Evolutionary conservation across 1,140 invertebrate genomes (phyloP).

Genomic region (Drosophila sucinea): DNA sequence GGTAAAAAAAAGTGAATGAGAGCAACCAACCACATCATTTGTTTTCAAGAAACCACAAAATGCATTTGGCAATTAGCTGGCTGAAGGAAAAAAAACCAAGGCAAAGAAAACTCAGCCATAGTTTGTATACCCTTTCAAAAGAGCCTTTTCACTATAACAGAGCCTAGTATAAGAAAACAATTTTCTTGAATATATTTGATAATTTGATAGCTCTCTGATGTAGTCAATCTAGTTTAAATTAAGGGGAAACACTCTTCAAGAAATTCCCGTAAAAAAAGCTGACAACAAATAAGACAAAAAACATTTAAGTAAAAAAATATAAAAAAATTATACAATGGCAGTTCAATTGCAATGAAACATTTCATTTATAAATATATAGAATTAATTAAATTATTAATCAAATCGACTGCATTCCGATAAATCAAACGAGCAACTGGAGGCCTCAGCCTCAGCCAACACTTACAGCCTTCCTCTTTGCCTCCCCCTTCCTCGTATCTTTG

Average conservation of each 20-base stretch:
- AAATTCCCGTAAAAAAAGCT: no score
- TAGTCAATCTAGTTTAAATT: no score
- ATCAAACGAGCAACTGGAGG: constrained; percentile 41
- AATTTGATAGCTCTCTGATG: no score
- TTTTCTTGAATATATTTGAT: no score
- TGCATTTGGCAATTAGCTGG: constrained; percentile 43
- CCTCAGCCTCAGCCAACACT: neutral
- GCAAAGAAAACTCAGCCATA: neutral
- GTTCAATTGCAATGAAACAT: neutral
- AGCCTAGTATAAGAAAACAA: no score
- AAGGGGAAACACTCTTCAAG: no score
- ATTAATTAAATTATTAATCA: constrained; percentile 66
- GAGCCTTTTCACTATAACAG: no score
- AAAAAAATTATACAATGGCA: no score
- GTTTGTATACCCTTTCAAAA: no score
- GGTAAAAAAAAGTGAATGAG: neutral
- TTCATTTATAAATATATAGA: constrained; percentile 22
- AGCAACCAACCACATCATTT: constrained; percentile 43
- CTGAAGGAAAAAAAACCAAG: neutral
- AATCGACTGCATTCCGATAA: constrained; percentile 47
- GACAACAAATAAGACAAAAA: no score
- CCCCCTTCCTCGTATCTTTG: neutral
- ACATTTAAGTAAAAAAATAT: no score
- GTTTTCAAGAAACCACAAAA: constrained; percentile 31
- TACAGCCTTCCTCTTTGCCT: neutral